Conservation (phyloP, 2,113 vertebrate species). For the Rhadina sibilatrix region DNA sequence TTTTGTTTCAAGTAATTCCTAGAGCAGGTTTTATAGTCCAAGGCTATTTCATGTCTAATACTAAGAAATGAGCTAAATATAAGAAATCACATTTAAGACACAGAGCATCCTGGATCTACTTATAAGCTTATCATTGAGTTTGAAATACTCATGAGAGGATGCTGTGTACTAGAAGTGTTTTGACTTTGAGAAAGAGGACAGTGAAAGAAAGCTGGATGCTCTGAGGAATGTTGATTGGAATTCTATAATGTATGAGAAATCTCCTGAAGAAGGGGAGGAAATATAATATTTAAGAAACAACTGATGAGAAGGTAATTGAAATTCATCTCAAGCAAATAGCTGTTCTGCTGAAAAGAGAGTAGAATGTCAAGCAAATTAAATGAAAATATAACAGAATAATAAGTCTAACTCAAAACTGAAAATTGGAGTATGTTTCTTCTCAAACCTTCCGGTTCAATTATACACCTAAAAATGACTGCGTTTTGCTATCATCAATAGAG, state of each 20-base stretch:
- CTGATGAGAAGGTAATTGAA: slow-evolving; percentile 62
- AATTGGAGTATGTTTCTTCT: slow-evolving; percentile 3
- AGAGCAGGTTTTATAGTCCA: neutral
- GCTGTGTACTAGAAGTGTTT: slow-evolving; percentile 39
- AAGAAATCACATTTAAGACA: slow-evolving; percentile 49
- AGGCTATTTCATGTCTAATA: neutral
- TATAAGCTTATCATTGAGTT: slow-evolving; percentile 58
- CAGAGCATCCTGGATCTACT: slow-evolving; percentile 50
- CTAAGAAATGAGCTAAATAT: slow-evolving; percentile 45
- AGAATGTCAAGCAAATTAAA: slow-evolving; percentile 61
- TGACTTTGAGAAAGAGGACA: slow-evolving; percentile 50
- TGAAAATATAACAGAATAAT: slow-evolving; percentile 35
- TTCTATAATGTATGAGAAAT: slow-evolving; percentile 68
- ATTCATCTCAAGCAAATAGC: slow-evolving; percentile 63
- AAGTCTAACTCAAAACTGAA: slow-evolving; percentile 27
- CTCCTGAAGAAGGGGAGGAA: slow-evolving; percentile 40
- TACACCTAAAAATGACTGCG: neutral
- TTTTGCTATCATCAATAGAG: neutral
- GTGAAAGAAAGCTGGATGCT: slow-evolving; percentile 49
- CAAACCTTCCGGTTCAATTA: slow-evolving; percentile 11
- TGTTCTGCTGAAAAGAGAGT: slow-evolving; percentile 56
- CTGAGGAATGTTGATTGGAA: slow-evolving; percentile 67
- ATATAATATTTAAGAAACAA: slow-evolving; percentile 69
- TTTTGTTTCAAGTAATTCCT: slow-evolving; percentile 34
- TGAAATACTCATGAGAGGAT: slow-evolving; percentile 59